Evolutionary conservation across 2,888 invertebrate genomes (phyloP), one percentile per base, ranked within the genome.

Genomic region (Tromatobia lineatoria): DNA sequence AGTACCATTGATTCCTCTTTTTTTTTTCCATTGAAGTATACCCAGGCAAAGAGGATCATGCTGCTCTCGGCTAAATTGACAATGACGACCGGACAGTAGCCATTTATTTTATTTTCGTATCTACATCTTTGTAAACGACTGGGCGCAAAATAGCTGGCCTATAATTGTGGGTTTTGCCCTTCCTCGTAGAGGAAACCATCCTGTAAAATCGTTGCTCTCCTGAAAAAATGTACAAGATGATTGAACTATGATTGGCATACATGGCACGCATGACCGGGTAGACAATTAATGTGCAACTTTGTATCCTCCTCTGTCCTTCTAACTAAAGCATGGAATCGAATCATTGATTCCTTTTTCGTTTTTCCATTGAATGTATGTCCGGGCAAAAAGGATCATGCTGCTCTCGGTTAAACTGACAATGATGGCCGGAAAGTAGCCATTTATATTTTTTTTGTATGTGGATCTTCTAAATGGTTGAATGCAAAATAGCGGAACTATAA

Each of bases 1-100:
- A 91, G 90, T 78, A 47, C 70, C 81, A 81, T 84, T 84, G 81
- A 81, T 70, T 81, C 74, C 78, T 81, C 54, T 61, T 42, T 75
- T 42, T 70, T 70, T 69, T 76, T 71, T 74, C 34, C 25, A 81
- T 78, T 81, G 38, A 78, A 38, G 69, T 64, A 66, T 66, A 47
- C 66, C 57, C 54, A 57, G 54, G 71, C 70, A 77, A 61, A 76
- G 67, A 73, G 61, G 76, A 70, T 57, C 69, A 34, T 59, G 38
- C 69, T 83, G 70, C 57, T 69, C 64, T 52, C 61, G 69, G 20
- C 34, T 59, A 70, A 83, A 83, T 76, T 71, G 83, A 83, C 80
- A 80, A 80, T 75, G 50, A 70, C 67, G 38, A 54, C 59, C 11
- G 76, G 66, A 71, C 67, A 67, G 77, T 57, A 69, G 61, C 59